A percentile compares a stretch with the other conserved stretches of the same genome.
These are phyloP conservation scores for Ferdinandea cuprea DNA, from an alignment of 2,888 invertebrate genomes.

Conservation along the genomic window DNA sequence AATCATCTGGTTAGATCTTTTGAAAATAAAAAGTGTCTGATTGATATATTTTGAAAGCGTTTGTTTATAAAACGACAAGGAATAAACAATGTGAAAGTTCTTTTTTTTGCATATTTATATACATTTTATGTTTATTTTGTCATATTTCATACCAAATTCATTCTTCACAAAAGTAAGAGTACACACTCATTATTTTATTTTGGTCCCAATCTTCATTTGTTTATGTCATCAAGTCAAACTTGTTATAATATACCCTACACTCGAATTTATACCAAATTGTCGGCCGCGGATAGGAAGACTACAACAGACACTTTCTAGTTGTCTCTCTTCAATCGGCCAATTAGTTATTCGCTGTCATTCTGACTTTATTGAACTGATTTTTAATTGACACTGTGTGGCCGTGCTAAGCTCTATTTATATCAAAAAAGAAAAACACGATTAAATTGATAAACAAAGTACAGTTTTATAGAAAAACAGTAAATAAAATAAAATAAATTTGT, in stretches of 20 bases:
- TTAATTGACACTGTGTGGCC: slow-evolving; percentile 22
- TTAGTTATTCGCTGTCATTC: slow-evolving; percentile 51
- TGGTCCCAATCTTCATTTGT: too few species aligned
- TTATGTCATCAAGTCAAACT: too few species aligned
- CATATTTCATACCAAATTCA: too few species aligned
- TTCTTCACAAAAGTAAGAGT: too few species aligned
- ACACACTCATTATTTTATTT: too few species aligned
- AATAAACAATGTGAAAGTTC: too few species aligned
- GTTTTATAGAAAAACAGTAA: neutral
- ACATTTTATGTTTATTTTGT: too few species aligned
- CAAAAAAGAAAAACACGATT: slow-evolving; percentile 46
- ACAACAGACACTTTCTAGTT: neutral
- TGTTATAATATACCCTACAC: slow-evolving; percentile 33
- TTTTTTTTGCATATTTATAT: too few species aligned
- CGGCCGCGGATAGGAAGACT: neutral
- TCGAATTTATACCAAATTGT: slow-evolving; percentile 51
- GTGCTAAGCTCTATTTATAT: slow-evolving; percentile 56
- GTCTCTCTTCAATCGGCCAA: slow-evolving; percentile 50
- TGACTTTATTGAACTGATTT: slow-evolving; percentile 21
- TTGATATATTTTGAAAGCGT: too few species aligned
- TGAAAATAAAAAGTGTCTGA: too few species aligned
- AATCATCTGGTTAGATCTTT: too few species aligned
- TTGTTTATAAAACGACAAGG: too few species aligned
- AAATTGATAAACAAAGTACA: slow-evolving; percentile 63
- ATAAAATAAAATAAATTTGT: slow-evolving; percentile 2